Evolutionary conservation across 2,113 vertebrate species (phyloP).

Genomic region (Nansenia antarctica): DNA sequence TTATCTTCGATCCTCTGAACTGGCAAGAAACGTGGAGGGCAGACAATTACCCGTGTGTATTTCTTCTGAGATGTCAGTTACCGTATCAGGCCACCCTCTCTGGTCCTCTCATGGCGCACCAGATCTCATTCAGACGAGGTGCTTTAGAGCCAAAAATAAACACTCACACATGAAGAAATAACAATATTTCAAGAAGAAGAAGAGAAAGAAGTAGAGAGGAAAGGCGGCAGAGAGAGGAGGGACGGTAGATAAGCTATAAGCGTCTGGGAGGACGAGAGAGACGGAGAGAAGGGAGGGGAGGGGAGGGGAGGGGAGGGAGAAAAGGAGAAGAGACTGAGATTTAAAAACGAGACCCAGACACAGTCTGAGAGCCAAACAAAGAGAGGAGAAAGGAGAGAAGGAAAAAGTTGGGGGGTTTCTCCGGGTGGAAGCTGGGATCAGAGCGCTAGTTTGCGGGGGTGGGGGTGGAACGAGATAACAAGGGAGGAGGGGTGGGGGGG

Average conservation of each 20-base stretch:
- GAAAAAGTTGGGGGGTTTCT: background rate
- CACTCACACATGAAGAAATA: background rate
- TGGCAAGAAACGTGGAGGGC: background rate
- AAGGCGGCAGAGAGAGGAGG: background rate
- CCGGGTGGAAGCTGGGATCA: conserved; percentile 15
- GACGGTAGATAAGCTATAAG: too few relatives aligned
- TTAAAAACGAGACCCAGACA: conserved; percentile 3
- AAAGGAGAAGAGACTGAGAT: background rate
- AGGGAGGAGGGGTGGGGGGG: background rate
- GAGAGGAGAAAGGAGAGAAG: conserved; percentile 3
- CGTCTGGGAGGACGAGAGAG: too few relatives aligned
- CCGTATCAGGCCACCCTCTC: conserved; percentile 29
- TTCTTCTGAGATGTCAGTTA: background rate
- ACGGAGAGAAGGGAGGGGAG: background rate
- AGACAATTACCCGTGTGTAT: background rate
- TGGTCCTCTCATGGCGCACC: conserved; percentile 44
- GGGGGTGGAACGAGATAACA: background rate
- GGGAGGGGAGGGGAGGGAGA: background rate
- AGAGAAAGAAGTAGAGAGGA: background rate
- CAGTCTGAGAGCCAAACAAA: background rate
- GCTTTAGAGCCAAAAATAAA: conserved; percentile 13
- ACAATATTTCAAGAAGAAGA: background rate
- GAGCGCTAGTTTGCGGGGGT: conserved; percentile 31
- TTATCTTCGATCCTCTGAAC: background rate
- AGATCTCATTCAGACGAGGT: conserved; percentile 35